Percentiles rank a stretch among this genome's conserved stretches.
phyloP scores from a whole-genome alignment of 2,113 vertebrate species.

The Zosterops borbonicus region DNA sequence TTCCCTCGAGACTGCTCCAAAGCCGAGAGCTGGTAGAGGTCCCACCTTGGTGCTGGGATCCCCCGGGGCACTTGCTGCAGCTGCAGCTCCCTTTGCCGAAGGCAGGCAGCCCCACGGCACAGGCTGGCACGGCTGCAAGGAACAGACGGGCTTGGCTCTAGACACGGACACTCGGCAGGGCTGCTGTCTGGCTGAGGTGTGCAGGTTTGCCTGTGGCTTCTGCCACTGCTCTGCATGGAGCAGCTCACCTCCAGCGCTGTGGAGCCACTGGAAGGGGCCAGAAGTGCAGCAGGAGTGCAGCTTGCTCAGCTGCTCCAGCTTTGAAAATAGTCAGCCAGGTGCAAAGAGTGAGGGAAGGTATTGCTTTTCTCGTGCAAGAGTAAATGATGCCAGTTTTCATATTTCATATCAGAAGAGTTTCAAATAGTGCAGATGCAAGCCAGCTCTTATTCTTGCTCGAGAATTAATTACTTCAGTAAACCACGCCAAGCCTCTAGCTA shows the following conservation, averaged over 20 bases:
- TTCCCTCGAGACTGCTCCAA: background rate
- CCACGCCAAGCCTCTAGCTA: background rate
- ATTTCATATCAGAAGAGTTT: background rate
- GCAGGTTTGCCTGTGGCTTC: background rate
- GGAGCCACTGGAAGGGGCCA: background rate
- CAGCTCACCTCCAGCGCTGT: fast-evolving
- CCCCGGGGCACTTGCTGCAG: fast-evolving
- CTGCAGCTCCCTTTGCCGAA: background rate
- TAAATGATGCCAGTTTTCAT: background rate
- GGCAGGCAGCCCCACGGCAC: fast-evolving
- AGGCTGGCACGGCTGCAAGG: fast-evolving
- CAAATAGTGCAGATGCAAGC: background rate
- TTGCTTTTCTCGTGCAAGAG: background rate
- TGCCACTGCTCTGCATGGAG: background rate
- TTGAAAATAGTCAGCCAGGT: background rate
- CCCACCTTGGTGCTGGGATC: background rate
- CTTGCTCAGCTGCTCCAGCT: background rate
- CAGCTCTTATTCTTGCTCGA: background rate
- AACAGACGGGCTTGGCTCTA: fast-evolving
- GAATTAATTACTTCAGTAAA: background rate
- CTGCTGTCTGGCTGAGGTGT: background rate
- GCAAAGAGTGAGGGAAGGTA: background rate
- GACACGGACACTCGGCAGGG: fast-evolving
- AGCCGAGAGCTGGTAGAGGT: background rate
- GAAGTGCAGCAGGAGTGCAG: background rate